Evolutionary conservation across 2,113 vertebrate species (phyloP), one percentile per base, ranked within the genome.

Genomic region (Fregetta grallaria): DNA sequence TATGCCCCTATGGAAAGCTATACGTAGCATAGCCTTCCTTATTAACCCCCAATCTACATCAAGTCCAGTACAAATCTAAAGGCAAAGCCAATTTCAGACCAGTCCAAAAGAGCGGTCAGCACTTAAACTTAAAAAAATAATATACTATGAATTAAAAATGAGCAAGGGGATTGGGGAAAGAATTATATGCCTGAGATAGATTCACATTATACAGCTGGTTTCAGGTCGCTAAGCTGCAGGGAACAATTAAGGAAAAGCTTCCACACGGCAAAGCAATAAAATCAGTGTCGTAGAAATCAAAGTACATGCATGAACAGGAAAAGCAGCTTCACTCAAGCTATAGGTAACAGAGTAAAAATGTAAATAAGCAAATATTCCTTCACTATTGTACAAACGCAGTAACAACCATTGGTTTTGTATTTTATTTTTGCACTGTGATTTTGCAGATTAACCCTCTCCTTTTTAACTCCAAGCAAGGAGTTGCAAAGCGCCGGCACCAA

Each of bases 161-260:
- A 59, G 19, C 1, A 2, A 68, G 29, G 32, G 21, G 9, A 14
- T 7, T 53, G 38, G 34, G 36, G 42, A 50, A 45, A 67, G 55
- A 36, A 53, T 50, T 32, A n/a, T 22, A 10, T 0, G 6, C 18
- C 22, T 38, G n/a, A 76, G 71, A 61, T 1, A 70, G 71, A 13
- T 13, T 62, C 2, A 5, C 4, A 3, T 72, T 72, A 8, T 44
- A 42, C 22, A 77, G 53, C 58, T 78, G 73, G 56, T 65, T 93
- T 72, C 61, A 86, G 55, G 90, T 86, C 93, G 71, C 78, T 93
- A 66, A 92, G 50, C 36, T 93, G 82, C 78, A 80, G 71, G 53
- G 75, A 74, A 55, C 63, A 76, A 77, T 77, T 79, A 63, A 83
- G 77, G 53, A 61, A 65, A 89, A 86, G 52, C 66, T 86, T 94